Conservation (phyloP, 2,113 vertebrate species). For the Rhipidura dahli region DNA sequence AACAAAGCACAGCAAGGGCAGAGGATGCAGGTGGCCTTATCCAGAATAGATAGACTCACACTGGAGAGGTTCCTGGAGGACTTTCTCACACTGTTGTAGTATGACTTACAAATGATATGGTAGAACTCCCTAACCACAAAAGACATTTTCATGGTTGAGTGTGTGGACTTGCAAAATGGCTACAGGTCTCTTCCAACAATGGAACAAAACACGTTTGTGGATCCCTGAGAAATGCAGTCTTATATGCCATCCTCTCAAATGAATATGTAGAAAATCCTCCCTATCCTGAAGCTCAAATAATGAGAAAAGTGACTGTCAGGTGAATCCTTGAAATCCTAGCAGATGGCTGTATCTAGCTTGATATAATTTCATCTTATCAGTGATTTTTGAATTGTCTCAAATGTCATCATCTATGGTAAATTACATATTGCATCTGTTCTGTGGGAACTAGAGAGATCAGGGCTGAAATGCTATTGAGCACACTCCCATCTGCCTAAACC, state of each 20-base stretch:
- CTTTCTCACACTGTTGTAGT: not conserved
- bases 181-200: not conserved
- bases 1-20: not conserved
- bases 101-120: not conserved
- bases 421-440: slow-evolving; percentile 40
- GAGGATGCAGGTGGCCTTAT: not conserved
- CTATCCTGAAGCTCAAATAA: not conserved
- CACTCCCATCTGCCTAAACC: slow-evolving; percentile 15
- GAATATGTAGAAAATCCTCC: not conserved
- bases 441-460: not conserved
- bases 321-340: not conserved
- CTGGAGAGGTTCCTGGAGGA: not conserved
- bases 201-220: not conserved
- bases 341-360: slow-evolving; percentile 10
- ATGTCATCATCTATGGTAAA: slow-evolving; percentile 29
- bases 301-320: not conserved
- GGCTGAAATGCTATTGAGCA: slow-evolving; percentile 4
- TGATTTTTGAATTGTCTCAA: slow-evolving; percentile 43
- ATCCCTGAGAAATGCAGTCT: not conserved
- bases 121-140: not conserved
- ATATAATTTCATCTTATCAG: slow-evolving; percentile 33
- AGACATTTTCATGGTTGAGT: not conserved
- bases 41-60: not conserved
- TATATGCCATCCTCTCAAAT: not conserved
- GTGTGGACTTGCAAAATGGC: not conserved